Conservation (phyloP, 2,113 vertebrate genomes). For the human region GRCh38 chr4:182893501-182894000, state of each 20-base stretch:
- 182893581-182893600: background rate
- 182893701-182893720: rapidly evolving
- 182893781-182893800: rapidly evolving
- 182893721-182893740: rapidly evolving
- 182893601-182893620: rapidly evolving
- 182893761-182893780: rapidly evolving
- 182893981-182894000: slow-evolving; percentile 74
- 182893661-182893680: background rate
- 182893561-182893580: background rate
- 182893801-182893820: background rate
- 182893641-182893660: background rate
- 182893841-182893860: slow-evolving; percentile 26
- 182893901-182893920: slow-evolving; percentile 60
- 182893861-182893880: slow-evolving; percentile 53
- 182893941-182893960: slow-evolving; percentile 69
- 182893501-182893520: background rate
- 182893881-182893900: slow-evolving; percentile 49
- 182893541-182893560: background rate
- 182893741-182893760: rapidly evolving
- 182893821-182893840: background rate
- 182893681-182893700: too few relatives aligned
- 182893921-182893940: slow-evolving; percentile 58
- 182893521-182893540: background rate
- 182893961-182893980: slow-evolving; percentile 72
- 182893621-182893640: background rate